Evolutionary conservation across 2,113 vertebrate genomes (phyloP), one percentile per base, ranked within the genome.

Genomic region (Miniopterus natalensis): DNA sequence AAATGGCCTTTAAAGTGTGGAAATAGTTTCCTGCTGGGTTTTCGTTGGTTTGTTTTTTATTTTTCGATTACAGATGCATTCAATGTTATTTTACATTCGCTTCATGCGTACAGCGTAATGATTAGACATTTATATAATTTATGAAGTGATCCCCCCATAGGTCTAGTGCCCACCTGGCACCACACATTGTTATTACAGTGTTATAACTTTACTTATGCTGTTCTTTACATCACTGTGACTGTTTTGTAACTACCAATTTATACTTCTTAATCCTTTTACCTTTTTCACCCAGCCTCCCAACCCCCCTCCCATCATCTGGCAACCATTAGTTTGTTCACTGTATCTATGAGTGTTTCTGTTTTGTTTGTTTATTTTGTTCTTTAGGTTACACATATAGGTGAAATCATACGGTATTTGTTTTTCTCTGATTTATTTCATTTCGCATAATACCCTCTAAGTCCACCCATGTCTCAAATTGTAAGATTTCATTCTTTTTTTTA

Each of bases 1-100:
- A 73, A 92, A 47, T 61, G 51, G 45, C 51, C 51, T 77, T 96
- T 84, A 65, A 95, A 78, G 66, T 59, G n/a, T 95, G 31, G n/a
- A 53, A 53, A 47, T 49, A 40, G 15, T 70, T 85, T 90, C 45
- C 53, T 68, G 61, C 27, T 65, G 36, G 36, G 36, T 36, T 36
- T 36, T 36, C 36, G 36, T 36, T 36, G 36, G 13, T 55, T 83
- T 88, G 18, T 74, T 18, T 5, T 31, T 49, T 49, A 27, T 15
- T 59, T 61, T 88, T 23, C 36, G 20, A 3, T 75, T 51, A 51
- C 17, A 77, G 47, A 51, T 77, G 29, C 47, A 75, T 49, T 49
- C 71, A 49, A 0, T 51, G 4, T 36, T 68, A 68, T 20, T 40
- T 68, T 51, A 31, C 18, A 20, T 77, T 31, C 31, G 47, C 29